Evolutionary conservation across 1,140 invertebrate species (phyloP).

Genomic region (Drosophila guanche): DNA sequence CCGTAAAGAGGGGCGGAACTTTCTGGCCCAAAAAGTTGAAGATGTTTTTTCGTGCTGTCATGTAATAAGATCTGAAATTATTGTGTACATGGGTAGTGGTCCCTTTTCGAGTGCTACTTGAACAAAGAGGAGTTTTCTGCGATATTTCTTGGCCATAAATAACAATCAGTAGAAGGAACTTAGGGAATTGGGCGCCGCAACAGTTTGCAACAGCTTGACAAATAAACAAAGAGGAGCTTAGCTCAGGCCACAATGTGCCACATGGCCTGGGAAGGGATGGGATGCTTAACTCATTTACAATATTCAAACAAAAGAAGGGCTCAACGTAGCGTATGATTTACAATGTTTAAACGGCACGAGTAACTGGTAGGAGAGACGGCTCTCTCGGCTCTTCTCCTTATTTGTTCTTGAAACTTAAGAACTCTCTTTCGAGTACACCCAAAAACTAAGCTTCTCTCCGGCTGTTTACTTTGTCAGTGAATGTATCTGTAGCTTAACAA

Average conservation of each 20-base stretch:
- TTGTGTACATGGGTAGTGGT: conserved; percentile 8
- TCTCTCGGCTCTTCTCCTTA: conserved; percentile 15
- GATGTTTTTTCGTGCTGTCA: conserved; percentile 34
- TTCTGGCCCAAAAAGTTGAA: conserved; percentile 27
- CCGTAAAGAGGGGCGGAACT: not conserved
- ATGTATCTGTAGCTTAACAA: conserved; percentile 37
- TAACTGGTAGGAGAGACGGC: conserved; percentile 18
- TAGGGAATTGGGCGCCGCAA: too few species aligned
- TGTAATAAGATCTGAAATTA: conserved; percentile 39
- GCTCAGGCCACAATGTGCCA: too few species aligned
- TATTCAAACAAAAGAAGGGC: conserved; percentile 30
- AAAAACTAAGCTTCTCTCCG: not conserved
- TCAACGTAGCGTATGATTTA: conserved; percentile 70
- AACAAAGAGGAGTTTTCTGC: too few species aligned
- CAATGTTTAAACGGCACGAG: conserved; percentile 51
- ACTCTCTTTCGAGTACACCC: conserved; percentile 12
- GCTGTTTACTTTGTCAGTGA: conserved; percentile 43
- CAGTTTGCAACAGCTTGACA: too few species aligned
- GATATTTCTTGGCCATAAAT: conserved; percentile 12
- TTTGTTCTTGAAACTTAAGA: conserved; percentile 43
- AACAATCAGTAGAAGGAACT: not conserved
- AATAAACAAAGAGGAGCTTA: too few species aligned
- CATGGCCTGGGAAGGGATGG: not conserved
- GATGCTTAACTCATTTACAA: conserved; percentile 54
- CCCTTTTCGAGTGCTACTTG: conserved; percentile 8